Evolutionary conservation across 1,140 invertebrate species (phyloP).

Genomic region (Drosophila rufa): DNA sequence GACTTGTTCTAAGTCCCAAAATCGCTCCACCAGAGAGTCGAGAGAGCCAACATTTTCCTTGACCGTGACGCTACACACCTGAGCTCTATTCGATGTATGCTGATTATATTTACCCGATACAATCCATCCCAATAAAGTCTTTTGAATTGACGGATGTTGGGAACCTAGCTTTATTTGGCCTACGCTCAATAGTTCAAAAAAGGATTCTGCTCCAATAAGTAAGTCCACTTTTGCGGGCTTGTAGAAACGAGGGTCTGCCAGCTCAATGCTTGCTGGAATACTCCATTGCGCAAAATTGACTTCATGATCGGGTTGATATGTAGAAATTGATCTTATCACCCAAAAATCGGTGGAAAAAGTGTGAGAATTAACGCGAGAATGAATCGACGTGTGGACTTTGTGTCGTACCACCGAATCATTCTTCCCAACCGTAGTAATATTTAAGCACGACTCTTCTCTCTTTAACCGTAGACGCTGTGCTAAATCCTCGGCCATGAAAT

Average conservation of each 20-base stretch:
- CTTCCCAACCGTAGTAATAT: too few relatives aligned
- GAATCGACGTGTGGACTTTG: too few relatives aligned
- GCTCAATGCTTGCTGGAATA: background rate
- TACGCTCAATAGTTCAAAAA: conserved; percentile 8
- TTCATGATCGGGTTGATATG: background rate
- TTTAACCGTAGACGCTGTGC: too few relatives aligned
- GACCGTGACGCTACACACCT: background rate
- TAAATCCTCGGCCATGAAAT: too few relatives aligned
- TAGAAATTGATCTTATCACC: too few relatives aligned
- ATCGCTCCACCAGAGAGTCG: conserved; percentile 1
- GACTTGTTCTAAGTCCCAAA: conserved; percentile 16
- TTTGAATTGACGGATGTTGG: background rate
- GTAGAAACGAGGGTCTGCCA: background rate
- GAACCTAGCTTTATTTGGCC: conserved; percentile 8
- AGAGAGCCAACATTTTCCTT: conserved; percentile 2
- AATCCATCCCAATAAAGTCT: conserved; percentile 12
- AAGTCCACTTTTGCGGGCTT: too few relatives aligned
- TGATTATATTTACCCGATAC: conserved; percentile 5
- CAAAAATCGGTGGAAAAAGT: too few relatives aligned
- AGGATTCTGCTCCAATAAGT: background rate
- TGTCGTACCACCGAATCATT: too few relatives aligned
- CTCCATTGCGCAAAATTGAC: background rate
- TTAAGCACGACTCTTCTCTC: too few relatives aligned
- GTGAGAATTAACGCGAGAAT: too few relatives aligned
- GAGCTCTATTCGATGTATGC: background rate